These are phyloP conservation scores for Girardinus metallicus DNA, from an alignment of 2,797 vertebrate species.

Conservation along the genomic window DNA sequence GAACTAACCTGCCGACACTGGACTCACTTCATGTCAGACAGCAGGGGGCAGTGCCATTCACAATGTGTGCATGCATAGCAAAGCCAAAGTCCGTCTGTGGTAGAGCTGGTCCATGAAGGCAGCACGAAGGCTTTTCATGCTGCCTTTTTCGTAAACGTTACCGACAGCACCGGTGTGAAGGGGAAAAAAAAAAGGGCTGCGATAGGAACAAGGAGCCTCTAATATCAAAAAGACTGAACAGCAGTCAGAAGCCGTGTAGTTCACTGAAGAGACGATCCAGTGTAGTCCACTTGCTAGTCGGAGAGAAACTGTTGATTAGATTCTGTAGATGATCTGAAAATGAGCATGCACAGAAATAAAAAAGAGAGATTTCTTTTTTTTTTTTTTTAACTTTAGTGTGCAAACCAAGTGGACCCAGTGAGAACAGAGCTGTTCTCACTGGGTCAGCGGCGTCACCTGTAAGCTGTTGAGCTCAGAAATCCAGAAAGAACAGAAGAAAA, in stretches of 20 bases:
- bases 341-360: conserved; percentile 34
- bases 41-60: not conserved
- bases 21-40: conserved; percentile 1
- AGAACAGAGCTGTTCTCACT: not conserved
- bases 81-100: not conserved
- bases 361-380: not conserved
- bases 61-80: not conserved
- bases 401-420: conserved; percentile 10
- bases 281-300: conserved; percentile 41
- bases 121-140: conserved; percentile 3
- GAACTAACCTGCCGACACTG: conserved; percentile 13
- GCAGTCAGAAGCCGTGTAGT: conserved; percentile 44
- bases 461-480: not conserved
- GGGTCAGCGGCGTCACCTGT: conserved; percentile 13
- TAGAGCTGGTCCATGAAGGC: conserved; percentile 23
- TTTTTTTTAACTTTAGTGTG: conserved; percentile 6
- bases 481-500: not conserved
- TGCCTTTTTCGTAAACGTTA: conserved; percentile 21
- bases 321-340: conserved; percentile 14
- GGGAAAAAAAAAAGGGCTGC: conserved; percentile 7
- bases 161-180: conserved; percentile 34
- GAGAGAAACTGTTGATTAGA: not conserved
- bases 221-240: conserved; percentile 44
- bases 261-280: conserved; percentile 17
- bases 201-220: conserved; percentile 31